Evolutionary conservation across 2,888 invertebrate species (phyloP), one percentile per base, ranked within the genome.

Genomic region (Leptinotarsa tumamoca): DNA sequence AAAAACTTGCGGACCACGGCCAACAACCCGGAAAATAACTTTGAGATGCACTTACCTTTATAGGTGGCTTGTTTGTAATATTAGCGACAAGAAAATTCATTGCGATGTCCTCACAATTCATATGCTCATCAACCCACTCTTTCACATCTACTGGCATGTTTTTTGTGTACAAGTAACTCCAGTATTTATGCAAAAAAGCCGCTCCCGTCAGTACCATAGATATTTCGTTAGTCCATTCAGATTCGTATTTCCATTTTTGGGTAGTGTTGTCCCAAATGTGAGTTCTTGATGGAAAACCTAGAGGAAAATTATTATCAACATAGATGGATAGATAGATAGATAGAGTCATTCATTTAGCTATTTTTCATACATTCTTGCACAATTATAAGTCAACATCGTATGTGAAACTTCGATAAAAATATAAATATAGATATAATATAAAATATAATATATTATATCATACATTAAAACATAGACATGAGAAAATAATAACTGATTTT

Each of bases 101-200:
- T 1, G 98, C 98, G 82, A 98, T 97, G 86, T 98, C 98, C 88
- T 98, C 98, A 87, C 98, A 98, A 89, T 98, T 98, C 95, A 98
- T 98, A 86, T 96, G 95, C 18, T 95, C 94, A 87, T 98, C 98
- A 0, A 98, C 98, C 96, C 96, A 98, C 72, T 93, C 90, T 76
- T 94, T 93, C 63, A 98, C 94, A 83, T 94, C 93, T 0, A 92
- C 91, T 0, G 98, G 97, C 94, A 98, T 94, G 63, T 93, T 92
- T 83, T 95, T 93, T 23, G 97, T 97, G 88, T 98, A 98, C 90
- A 97, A 93, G 89, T 96, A 96, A 86, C 95, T 97, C 96, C 97
- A 98, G 86, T 94, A 95, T 91, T 98, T 98, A 88, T 98, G 98
- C 89, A 98, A 95, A 90, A 98, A 98, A 71, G 98, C 98, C 17